Percentiles rank a stretch among this genome's conserved stretches.
phyloP scores from a whole-genome alignment of 2,113 vertebrate species.

The Dissostichus mawsoni region DNA sequence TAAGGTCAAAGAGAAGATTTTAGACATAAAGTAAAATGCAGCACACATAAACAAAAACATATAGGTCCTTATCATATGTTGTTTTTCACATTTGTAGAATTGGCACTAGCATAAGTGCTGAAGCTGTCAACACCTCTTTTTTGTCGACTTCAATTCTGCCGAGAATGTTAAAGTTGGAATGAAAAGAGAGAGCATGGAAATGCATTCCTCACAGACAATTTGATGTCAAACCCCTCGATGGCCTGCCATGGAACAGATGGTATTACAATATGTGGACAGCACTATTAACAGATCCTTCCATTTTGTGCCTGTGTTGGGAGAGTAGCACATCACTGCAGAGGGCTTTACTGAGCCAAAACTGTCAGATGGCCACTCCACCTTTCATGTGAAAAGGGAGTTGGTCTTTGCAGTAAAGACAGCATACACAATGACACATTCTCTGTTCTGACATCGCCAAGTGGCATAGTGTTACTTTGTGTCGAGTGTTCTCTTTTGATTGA shows the following conservation, averaged over 20 bases:
- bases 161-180: slow-evolving; percentile 29
- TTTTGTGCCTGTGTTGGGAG: slow-evolving; percentile 60
- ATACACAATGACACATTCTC: slow-evolving; percentile 22
- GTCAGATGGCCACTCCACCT: slow-evolving; percentile 73
- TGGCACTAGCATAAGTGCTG: not conserved
- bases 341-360: slow-evolving; percentile 54
- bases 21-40: not conserved
- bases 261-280: slow-evolving; percentile 72
- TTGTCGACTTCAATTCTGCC: slow-evolving; percentile 4
- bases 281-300: slow-evolving; percentile 73
- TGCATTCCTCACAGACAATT: slow-evolving; percentile 67
- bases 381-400: slow-evolving; percentile 54
- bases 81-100: not conserved
- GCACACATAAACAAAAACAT: not conserved
- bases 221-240: slow-evolving; percentile 61
- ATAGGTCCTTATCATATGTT: not conserved
- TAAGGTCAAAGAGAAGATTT: slow-evolving; percentile 3
- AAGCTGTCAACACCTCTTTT: slow-evolving; percentile 1
- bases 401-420: slow-evolving; percentile 32
- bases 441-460: slow-evolving; percentile 32
- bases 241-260: slow-evolving; percentile 75
- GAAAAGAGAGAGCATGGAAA: slow-evolving; percentile 56
- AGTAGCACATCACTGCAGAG: slow-evolving; percentile 42
- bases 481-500: slow-evolving; percentile 50
- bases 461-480: slow-evolving; percentile 11